These are phyloP conservation scores for Calyptomena viridis DNA, from an alignment of 2,113 vertebrate genomes.

Conservation along the genomic window DNA sequence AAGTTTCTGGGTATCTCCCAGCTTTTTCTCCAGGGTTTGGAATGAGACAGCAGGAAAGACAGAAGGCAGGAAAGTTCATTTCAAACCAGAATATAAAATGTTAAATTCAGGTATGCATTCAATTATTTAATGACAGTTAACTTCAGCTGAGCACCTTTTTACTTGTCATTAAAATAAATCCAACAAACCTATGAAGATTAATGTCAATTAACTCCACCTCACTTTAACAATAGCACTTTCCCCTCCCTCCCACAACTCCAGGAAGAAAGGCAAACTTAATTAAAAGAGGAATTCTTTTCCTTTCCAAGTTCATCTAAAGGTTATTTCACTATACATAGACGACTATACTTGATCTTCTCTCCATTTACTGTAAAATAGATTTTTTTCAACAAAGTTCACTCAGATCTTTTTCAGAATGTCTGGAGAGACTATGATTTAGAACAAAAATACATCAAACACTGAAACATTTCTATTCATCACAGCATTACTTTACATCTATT, in stretches of 20 bases:
- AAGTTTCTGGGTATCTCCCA: not conserved
- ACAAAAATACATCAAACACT: not conserved
- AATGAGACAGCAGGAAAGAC: not conserved
- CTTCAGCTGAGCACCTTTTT: not conserved
- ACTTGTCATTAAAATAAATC: not conserved
- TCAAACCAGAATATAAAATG: not conserved
- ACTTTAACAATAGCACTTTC: not conserved
- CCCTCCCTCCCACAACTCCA: not conserved
- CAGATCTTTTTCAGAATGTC: not conserved
- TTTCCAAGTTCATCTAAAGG: not conserved
- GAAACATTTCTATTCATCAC: not conserved
- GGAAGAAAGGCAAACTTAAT: constrained; percentile 12
- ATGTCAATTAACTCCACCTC: not conserved
- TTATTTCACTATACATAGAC: not conserved
- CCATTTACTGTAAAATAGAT: not conserved
- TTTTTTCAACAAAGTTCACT: not conserved
- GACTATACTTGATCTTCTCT: not conserved
- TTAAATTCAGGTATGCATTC: not conserved
- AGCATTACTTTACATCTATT: not conserved
- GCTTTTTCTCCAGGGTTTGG: not conserved
- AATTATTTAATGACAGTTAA: not conserved
- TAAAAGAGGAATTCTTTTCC: constrained; percentile 2
- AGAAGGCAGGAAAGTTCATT: not conserved
- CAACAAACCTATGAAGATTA: not conserved
- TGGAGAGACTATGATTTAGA: not conserved